Conservation (phyloP, 2,797 vertebrate genomes). For the Sarcophilus harrisii region DNA sequence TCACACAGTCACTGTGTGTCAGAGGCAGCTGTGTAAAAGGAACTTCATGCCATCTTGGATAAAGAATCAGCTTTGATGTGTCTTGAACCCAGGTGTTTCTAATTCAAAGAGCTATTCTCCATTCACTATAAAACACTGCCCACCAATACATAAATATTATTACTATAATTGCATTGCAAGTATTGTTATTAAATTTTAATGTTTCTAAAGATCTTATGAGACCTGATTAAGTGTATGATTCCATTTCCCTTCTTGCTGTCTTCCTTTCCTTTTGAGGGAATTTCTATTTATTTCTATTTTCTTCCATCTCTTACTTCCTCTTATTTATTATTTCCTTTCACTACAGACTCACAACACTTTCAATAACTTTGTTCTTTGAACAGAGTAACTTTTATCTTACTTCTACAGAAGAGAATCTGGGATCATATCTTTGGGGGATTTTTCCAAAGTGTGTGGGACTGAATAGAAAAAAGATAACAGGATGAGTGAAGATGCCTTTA, state of each 20-base stretch:
- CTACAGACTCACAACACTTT: neutral
- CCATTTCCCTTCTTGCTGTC: neutral
- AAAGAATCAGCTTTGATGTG: neutral
- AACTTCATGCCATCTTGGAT: neutral
- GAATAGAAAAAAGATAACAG: neutral
- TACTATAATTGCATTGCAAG: neutral
- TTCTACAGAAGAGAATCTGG: neutral
- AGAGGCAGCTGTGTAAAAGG: neutral
- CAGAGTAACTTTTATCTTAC: slow-evolving; percentile 9
- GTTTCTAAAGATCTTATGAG: neutral
- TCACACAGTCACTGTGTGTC: neutral
- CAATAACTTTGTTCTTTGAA: slow-evolving; percentile 11
- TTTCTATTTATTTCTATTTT: neutral
- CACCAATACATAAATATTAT: neutral
- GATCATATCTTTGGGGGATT: neutral
- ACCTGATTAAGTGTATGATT: neutral
- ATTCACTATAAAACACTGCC: neutral
- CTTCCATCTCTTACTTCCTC: neutral
- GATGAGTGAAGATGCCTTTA: neutral
- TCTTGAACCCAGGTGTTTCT: neutral
- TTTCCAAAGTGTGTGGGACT: neutral
- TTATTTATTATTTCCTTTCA: neutral
- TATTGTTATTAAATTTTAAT: neutral
- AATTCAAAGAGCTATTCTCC: neutral
- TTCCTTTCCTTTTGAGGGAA: neutral